Percentiles rank a stretch among this genome's conserved stretches.
Conservation (phyloP, 1,140 invertebrate species). For the Helicoverpa armigera region DNA sequence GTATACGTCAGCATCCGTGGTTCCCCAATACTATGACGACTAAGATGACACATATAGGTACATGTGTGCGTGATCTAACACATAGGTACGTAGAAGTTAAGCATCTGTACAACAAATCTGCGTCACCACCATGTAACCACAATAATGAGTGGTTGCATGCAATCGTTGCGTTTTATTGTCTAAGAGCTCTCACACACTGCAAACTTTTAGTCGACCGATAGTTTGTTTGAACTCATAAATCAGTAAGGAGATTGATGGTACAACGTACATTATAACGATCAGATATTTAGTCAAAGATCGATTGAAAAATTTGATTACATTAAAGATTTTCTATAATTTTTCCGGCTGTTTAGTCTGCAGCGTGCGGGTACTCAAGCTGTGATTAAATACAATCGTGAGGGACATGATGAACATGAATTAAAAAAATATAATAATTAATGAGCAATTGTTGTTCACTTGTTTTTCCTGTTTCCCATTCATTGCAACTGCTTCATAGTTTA, state of each 20-base stretch:
- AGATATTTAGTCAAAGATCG: too few relatives aligned
- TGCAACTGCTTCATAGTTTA: not conserved
- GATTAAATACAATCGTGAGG: not conserved
- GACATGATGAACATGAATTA: not conserved
- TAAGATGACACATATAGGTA: not conserved
- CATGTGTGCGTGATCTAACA: not conserved
- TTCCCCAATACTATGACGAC: not conserved
- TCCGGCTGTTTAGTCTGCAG: too few relatives aligned
- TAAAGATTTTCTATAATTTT: too few relatives aligned
- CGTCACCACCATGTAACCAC: slow-evolving; percentile 34
- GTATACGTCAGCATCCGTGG: not conserved
- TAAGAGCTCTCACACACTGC: slow-evolving; percentile 11
- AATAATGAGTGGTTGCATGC: slow-evolving; percentile 13
- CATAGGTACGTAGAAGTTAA: not conserved
- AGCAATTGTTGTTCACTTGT: not conserved
- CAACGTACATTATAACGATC: too few relatives aligned
- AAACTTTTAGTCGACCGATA: not conserved
- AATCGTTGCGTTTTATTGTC: slow-evolving; percentile 26
- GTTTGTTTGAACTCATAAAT: too few relatives aligned
- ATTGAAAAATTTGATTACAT: too few relatives aligned
- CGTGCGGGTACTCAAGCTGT: too few relatives aligned
- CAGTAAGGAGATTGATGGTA: too few relatives aligned
- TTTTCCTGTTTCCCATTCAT: slow-evolving; percentile 11
- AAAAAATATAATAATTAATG: not conserved
- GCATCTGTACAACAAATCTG: slow-evolving; percentile 23